Evolutionary conservation across 2,797 vertebrate species (phyloP), one percentile per base, ranked within the genome.

Genomic region (Galagoides demidoff): DNA sequence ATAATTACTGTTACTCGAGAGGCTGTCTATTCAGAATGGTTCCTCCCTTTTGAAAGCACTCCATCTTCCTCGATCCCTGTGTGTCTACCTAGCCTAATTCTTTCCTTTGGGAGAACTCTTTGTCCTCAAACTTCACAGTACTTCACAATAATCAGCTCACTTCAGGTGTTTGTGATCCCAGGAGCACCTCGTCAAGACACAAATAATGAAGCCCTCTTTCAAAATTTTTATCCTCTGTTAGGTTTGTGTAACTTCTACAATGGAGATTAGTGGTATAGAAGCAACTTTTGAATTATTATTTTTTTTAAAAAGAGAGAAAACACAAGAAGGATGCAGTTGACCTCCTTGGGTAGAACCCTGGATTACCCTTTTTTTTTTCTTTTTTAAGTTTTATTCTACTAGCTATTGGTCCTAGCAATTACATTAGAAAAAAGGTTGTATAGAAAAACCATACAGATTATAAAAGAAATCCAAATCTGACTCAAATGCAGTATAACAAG

Each of bases 371-470:
- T 49, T 12, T 82, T 79, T 59, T 34, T 34, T n/a, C 5, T 83
- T 91, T 96, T 59, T 29, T 43, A 90, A 68, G 31, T 86, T 90
- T 79, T 81, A 25, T 29, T 97, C 61, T 71, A 89, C 14, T 29
- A 83, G 63, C 22, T 83, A 39, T 66, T 86, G 13, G 27, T 88
- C 19, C 87, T 39, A 84, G 34, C 31, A 81, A 13, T 37, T 85
- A 61, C 37, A 74, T 71, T 74, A 45, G 20, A 13, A 37, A 45
- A 71, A 88, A 73, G 4, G 52, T 49, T 92, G 31, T 34, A 85
- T 34, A 81, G 13, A 87, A 63, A 63, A 94, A 74, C 90, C 61
- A 0, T 70, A 76, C 22, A 63, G 43, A 63, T 96, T 84, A 85
- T 4, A 71, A 17, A 76, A 74, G 37, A 76, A 89, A 88, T 76